Base-by-base conservation (phyloP, 2,888 invertebrate genomes). In the Tenthredo notha region DNA sequence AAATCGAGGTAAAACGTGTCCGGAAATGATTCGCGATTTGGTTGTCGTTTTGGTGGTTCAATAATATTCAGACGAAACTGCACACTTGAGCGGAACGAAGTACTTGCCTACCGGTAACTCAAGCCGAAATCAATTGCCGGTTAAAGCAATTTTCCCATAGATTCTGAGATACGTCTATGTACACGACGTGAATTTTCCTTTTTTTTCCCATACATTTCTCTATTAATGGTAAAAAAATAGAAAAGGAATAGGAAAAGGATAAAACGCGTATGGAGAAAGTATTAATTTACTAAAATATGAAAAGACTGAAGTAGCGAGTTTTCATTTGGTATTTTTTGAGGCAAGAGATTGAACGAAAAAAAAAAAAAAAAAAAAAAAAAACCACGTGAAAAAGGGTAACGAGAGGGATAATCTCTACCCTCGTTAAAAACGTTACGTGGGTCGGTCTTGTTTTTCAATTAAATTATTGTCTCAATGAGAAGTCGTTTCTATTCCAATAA, bases 101-200 rank as follows among this genome's bases (percentile, higher is more conserved):
- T 29, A 33, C 33, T 67, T 67, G 67, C 67, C 33, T 67, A 7
- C 58, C 80, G 80, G 80, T 80, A 80, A 58, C 61, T 80, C 61
- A 61, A 61, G 43, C 80, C n/a, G 61, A 21, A 80, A 80, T 58
- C 80, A 80, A 80, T 80, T 80, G 80, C 80, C 80, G 61, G 80
- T 50, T 61, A 12, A 61, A 80, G 40, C 40, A 37, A 54, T 50
- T 77, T 77, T 54, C 72, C 72, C 37, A 25, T 75, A 75, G 29
- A 21, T 29, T 54, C n/a, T 54, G 7, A 4, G 5, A 12, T 74
- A 43, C 5, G 21, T 21, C 21, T 43, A 43, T 21, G 43, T 74
- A 43, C 15, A 47, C 50, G 50, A 6, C n/a, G 18, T 54, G 18
- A 1, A n/a, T n/a, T n/a, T 1, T 54, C 7, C n/a, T 50, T 18